Base-by-base conservation (phyloP, 1,140 invertebrate genomes). In the Drosophila bipectinata region DNA sequence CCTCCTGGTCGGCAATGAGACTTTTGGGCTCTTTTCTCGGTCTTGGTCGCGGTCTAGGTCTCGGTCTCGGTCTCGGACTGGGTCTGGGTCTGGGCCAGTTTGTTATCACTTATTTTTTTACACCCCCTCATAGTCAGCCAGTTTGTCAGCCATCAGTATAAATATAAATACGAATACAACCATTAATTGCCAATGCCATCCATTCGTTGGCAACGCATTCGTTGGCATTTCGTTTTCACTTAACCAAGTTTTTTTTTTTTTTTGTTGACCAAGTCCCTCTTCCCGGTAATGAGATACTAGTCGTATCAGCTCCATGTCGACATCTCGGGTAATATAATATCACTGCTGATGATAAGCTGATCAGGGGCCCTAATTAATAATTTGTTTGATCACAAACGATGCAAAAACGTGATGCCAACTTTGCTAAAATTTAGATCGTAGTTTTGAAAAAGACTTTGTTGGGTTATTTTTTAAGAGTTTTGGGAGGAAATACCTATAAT, bases 261-360 rank as follows among this genome's bases (percentile, higher is more conserved):
- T 49, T 51, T 71, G 51, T 71, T 73, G 53, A 30, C 47, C 57
- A 28, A 57, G 72, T 47, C 58, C 52, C 41, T 49, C 10, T n/a
- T 44, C 7, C 24, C 14, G 39, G n/a, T 1, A 8, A 14, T 18
- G 44, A 21, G 41, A 44, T 44, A 28, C 26, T 21, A 21, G 0
- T 28, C 26, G 26, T 28, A 44, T 44, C 41, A 44, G 41, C 41
- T 44, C 41, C 41, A 44, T 44, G 7, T 44, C 34, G 34, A n/a
- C 34, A 37, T 37, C 34, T 37, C 34, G 34, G 34, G 12, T 37
- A 37, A 12, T 10, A 37, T 37, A 37, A 12, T 10, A 37, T n/a
- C 34, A 37, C 14, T 44, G 18, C 18, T 18, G 18, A 18, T 18
- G 41, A 44, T 44, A 44, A 44, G 41, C 34, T 37, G 34, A 37